Conservation (phyloP, 1,140 invertebrate genomes). For the Tachypleus tridentatus region DNA sequence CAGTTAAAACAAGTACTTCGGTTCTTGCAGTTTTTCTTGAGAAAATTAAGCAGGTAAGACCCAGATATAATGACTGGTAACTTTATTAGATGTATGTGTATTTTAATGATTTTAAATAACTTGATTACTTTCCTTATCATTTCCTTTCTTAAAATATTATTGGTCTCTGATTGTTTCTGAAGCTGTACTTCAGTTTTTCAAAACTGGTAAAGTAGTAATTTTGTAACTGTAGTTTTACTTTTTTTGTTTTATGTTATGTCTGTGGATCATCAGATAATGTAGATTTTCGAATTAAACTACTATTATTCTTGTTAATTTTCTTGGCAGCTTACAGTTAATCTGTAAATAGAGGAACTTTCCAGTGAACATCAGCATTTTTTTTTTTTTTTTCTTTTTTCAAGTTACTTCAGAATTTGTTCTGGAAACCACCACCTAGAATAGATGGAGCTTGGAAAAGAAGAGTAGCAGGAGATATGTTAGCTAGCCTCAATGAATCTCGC, state of each 20-base stretch:
- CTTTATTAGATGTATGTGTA: background rate
- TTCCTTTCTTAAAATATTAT: too few species aligned
- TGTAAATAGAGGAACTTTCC: too few species aligned
- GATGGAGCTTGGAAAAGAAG: slow-evolving; percentile 57
- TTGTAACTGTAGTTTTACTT: background rate
- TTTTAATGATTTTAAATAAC: too few species aligned
- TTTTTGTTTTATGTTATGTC: background rate
- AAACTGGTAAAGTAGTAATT: too few species aligned
- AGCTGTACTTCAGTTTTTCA: too few species aligned
- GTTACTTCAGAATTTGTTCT: slow-evolving; percentile 42
- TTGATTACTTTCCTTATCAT: too few species aligned
- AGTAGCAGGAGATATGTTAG: slow-evolving; percentile 57
- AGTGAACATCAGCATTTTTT: too few species aligned
- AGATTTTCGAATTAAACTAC: background rate
- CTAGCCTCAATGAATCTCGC: slow-evolving; percentile 53
- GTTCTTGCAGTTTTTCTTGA: slow-evolving; percentile 60
- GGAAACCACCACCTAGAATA: slow-evolving; percentile 46
- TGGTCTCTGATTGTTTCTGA: too few species aligned
- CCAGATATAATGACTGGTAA: background rate
- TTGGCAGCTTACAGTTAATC: too few species aligned
- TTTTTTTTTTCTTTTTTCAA: slow-evolving; percentile 22
- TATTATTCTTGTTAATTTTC: background rate
- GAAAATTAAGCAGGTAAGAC: slow-evolving; percentile 48
- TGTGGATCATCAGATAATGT: background rate
- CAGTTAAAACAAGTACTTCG: slow-evolving; percentile 58